These are phyloP conservation scores for Seriola rivoliana DNA, from an alignment of 2,113 vertebrate genomes.

Conservation along the genomic window DNA sequence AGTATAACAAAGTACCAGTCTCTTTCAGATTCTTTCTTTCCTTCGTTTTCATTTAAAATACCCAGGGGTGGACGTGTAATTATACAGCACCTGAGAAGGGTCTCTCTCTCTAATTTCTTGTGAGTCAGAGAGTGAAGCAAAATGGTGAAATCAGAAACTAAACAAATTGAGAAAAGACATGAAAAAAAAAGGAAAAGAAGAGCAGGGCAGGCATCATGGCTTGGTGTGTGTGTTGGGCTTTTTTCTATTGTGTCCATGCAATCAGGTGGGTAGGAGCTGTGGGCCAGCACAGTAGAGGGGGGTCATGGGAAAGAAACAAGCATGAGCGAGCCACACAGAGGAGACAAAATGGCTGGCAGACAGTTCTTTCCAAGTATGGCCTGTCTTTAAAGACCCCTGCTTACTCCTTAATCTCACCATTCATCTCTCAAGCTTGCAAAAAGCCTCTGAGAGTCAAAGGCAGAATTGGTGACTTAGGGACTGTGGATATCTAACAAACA, in stretches of 20 bases:
- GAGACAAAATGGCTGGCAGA: conserved; percentile 56
- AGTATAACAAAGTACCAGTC: background rate
- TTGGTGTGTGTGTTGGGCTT: background rate
- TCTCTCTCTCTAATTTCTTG: background rate
- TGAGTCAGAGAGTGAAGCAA: conserved; percentile 9
- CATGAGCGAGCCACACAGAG: conserved; percentile 41
- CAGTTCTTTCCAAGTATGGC: conserved; percentile 35
- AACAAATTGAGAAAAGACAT: background rate
- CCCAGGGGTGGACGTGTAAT: conserved; percentile 4
- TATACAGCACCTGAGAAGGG: background rate
- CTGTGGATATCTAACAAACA: conserved; percentile 56
- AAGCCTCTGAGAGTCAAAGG: conserved; percentile 56
- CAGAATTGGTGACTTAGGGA: conserved; percentile 51
- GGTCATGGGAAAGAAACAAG: conserved; percentile 63
- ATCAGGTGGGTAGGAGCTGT: conserved; percentile 32
- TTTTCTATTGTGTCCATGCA: conserved; percentile 22
- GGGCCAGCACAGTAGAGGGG: conserved; percentile 31
- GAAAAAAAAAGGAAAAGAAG: conserved; percentile 10
- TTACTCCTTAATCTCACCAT: conserved; percentile 69
- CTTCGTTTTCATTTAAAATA: conserved; percentile 20
- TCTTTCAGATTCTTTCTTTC: background rate
- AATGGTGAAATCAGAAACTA: background rate
- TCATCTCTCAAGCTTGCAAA: conserved; percentile 54
- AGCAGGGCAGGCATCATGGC: background rate
- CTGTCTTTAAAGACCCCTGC: conserved; percentile 63